Evolutionary conservation across 1,140 invertebrate species (phyloP).

Genomic region (Mya arenaria): DNA sequence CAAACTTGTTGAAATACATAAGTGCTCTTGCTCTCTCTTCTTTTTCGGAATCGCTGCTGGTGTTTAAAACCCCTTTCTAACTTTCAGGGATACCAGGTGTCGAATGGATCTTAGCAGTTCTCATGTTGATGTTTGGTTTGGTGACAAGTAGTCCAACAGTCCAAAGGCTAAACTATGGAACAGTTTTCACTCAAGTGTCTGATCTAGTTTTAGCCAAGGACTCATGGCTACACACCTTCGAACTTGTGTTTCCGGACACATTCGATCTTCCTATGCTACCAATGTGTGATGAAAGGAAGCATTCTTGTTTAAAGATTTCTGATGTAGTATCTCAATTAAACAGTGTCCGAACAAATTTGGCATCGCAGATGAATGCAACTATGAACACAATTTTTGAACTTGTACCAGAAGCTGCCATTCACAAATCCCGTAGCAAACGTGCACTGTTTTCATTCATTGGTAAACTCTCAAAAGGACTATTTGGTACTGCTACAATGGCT

Average conservation of each 20-base stretch:
- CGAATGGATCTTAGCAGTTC: not conserved
- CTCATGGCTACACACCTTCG: slow-evolving; percentile 45
- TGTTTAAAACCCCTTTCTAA: slow-evolving; percentile 17
- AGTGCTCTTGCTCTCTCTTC: slow-evolving; percentile 4
- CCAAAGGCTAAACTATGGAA: slow-evolving; percentile 49
- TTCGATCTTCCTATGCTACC: not conserved
- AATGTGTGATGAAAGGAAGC: not conserved
- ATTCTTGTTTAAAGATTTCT: not conserved
- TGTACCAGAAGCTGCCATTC: not conserved
- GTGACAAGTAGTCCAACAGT: not conserved
- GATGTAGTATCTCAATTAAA: slow-evolving; percentile 21
- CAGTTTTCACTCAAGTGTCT: slow-evolving; percentile 12
- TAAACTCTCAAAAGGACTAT: slow-evolving; percentile 47
- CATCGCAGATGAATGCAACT: slow-evolving; percentile 26
- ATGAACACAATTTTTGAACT: slow-evolving; percentile 4
- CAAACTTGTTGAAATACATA: slow-evolving; percentile 2
- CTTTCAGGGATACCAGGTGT: slow-evolving; percentile 4
- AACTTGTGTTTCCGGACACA: slow-evolving; percentile 34
- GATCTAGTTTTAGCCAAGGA: slow-evolving; percentile 11
- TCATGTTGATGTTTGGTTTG: not conserved
- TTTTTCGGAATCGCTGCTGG: not conserved
- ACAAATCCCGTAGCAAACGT: slow-evolving; percentile 28
- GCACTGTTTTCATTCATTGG: slow-evolving; percentile 57
- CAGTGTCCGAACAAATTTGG: not conserved
- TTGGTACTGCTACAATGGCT: slow-evolving; percentile 56